Conservation (phyloP, 2,888 invertebrate species). For the Melieria picta region DNA sequence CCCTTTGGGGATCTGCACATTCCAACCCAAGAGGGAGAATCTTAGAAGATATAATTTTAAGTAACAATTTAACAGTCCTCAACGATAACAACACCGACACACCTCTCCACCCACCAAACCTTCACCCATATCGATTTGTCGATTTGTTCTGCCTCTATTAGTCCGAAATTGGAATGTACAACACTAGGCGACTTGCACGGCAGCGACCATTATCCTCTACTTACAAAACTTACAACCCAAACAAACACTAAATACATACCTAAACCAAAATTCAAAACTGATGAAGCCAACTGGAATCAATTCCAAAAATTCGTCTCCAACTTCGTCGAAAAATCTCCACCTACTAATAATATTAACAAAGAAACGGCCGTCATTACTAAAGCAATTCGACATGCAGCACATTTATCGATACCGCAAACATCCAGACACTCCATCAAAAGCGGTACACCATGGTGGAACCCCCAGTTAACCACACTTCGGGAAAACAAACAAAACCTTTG, state of each 20-base stretch:
- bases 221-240: no score
- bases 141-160: conserved; percentile 13
- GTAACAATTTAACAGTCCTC: conserved; percentile 3
- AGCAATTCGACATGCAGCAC: not conserved
- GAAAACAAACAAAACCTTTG: conserved; percentile 3
- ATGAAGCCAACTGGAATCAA: conserved; percentile 7
- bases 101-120: conserved; percentile 3
- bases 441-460: conserved; percentile 4
- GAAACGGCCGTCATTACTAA: not conserved
- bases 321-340: not conserved
- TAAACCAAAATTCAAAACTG: conserved; percentile 8
- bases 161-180: conserved; percentile 11
- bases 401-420: conserved; percentile 9
- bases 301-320: not conserved
- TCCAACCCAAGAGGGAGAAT: conserved; percentile 22
- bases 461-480: not conserved
- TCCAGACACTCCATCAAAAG: not conserved
- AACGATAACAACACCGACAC: not conserved
- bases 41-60: conserved; percentile 8
- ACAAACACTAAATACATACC: not conserved
- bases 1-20: conserved; percentile 18
- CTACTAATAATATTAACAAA: conserved; percentile 12
- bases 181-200: conserved; percentile 3
- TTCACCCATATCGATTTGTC: conserved; percentile 22
- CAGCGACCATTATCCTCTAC: no score